phyloP scores from a whole-genome alignment of 2,113 vertebrate species.

The Melierax canorus region DNA sequence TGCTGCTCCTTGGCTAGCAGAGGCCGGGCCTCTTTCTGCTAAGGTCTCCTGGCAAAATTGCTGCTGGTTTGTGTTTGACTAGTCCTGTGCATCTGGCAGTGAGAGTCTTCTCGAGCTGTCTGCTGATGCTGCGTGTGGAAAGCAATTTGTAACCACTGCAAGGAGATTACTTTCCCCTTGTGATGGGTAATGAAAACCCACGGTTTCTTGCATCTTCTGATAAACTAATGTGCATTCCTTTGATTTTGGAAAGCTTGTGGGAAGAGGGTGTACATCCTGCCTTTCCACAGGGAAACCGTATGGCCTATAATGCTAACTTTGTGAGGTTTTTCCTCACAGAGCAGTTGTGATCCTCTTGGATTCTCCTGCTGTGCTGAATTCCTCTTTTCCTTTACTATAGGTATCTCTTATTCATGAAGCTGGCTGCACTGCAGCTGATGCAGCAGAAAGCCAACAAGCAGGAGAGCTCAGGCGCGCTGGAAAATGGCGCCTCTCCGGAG shows the following conservation, averaged over 20 bases:
- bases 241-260: background rate
- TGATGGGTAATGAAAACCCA: background rate
- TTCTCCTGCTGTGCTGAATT: background rate
- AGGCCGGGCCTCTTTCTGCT: background rate
- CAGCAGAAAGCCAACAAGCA: constrained; percentile 92
- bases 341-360: background rate
- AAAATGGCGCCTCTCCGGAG: constrained; percentile 62
- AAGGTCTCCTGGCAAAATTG: background rate
- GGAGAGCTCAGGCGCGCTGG: constrained; percentile 57
- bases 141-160: background rate
- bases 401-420: constrained; percentile 98
- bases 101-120: background rate
- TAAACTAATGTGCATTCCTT: background rate
- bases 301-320: background rate
- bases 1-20: background rate
- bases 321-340: background rate
- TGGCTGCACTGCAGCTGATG: constrained; percentile 97
- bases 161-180: background rate
- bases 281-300: background rate
- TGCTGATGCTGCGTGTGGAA: background rate
- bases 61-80: background rate
- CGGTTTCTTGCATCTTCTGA: background rate
- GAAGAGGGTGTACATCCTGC: background rate
- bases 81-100: background rate
- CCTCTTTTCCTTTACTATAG: constrained; percentile 49